Conservation (phyloP, 2,113 vertebrate species). For the Vidua macroura region DNA sequence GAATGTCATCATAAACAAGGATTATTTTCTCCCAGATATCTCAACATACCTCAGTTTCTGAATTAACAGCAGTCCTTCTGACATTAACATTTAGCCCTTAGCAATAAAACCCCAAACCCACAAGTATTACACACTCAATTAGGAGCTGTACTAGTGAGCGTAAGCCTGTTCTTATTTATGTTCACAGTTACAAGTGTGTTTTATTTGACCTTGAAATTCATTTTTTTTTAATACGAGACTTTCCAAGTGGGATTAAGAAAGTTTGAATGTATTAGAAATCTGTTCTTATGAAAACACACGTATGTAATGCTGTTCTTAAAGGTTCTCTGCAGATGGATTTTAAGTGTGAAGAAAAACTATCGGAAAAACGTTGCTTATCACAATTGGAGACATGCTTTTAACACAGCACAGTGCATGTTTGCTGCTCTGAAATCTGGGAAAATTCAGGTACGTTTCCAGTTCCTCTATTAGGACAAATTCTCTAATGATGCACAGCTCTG, state of each 20-base stretch:
- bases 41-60: not conserved
- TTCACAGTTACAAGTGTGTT: not conserved
- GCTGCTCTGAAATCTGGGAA: slow-evolving; percentile 90
- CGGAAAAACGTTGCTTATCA: slow-evolving; percentile 95
- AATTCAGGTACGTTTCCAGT: slow-evolving; percentile 81
- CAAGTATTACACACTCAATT: not conserved
- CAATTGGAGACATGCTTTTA: slow-evolving; percentile 98
- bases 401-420: slow-evolving; percentile 97
- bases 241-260: not conserved
- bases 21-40: not conserved
- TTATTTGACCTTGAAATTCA: not conserved
- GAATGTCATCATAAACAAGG: not conserved
- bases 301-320: slow-evolving; percentile 45
- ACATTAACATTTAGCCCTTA: not conserved
- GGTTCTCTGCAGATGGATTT: slow-evolving; percentile 94
- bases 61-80: not conserved
- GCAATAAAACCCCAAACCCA: not conserved
- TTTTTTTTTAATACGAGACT: not conserved
- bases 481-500: not conserved
- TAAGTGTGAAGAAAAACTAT: slow-evolving; percentile 99
- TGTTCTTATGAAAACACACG: not conserved
- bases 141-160: not conserved
- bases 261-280: not conserved
- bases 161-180: not conserved
- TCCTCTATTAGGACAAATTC: not conserved